phyloP scores from a whole-genome alignment of 2,113 vertebrate genomes.

The Scomber scombrus region DNA sequence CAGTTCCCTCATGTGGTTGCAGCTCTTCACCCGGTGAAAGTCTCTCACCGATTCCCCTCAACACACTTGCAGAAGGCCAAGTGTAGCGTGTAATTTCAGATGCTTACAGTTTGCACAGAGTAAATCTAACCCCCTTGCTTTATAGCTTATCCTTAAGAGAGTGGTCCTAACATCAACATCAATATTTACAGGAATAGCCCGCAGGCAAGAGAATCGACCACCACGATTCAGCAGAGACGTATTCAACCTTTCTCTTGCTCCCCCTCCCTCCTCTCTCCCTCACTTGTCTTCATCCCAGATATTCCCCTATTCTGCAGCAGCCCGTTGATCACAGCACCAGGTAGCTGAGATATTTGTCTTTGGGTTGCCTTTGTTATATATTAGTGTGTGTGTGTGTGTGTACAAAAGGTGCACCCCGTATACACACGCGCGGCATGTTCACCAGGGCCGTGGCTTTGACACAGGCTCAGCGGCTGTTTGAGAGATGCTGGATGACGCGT shows the following conservation, averaged over 20 bases:
- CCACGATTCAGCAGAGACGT: conserved; percentile 72
- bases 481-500: conserved; percentile 80
- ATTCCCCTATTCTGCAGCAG: conserved; percentile 54
- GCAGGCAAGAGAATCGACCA: conserved; percentile 81
- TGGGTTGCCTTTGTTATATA: conserved; percentile 61
- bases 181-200: conserved; percentile 84
- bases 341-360: conserved; percentile 57
- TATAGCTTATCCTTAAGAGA: conserved; percentile 81
- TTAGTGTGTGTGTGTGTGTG: not conserved
- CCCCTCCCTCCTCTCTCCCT: conserved; percentile 33
- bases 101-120: conserved; percentile 66
- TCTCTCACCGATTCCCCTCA: conserved; percentile 57
- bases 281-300: conserved; percentile 61
- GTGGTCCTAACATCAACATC: conserved; percentile 83
- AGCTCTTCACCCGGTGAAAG: conserved; percentile 66
- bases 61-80: conserved; percentile 42
- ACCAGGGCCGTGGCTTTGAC: conserved; percentile 58
- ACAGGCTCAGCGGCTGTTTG: conserved; percentile 64
- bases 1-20: conserved; percentile 61
- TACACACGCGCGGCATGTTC: conserved; percentile 22
- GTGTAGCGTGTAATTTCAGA: conserved; percentile 62
- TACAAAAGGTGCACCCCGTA: conserved; percentile 29
- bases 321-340: conserved; percentile 57
- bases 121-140: conserved; percentile 71
- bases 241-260: conserved; percentile 66